A percentile compares a stretch with the other conserved stretches of the same genome.
Conservation (phyloP, 2,113 vertebrate species). For the Thermophis baileyi region DNA sequence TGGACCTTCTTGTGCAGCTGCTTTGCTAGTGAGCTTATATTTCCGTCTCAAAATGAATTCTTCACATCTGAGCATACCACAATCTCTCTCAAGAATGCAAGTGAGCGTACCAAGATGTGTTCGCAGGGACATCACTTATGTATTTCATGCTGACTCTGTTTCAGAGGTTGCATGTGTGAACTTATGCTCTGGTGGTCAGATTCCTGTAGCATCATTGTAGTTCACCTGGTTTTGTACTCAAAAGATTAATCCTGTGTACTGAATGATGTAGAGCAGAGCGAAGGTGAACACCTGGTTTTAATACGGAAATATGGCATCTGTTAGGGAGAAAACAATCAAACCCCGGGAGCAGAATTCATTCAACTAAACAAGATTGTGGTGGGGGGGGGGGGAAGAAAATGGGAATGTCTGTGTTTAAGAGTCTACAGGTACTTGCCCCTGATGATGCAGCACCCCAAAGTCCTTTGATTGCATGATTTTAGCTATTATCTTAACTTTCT, state of each 20-base stretch:
- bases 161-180: neutral
- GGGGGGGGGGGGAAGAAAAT: neutral
- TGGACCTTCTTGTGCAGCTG: neutral
- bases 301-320: neutral
- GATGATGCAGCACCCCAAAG: neutral
- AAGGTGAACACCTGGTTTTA: neutral
- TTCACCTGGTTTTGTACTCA: neutral
- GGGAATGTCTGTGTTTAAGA: neutral
- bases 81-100: neutral
- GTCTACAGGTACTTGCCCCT: neutral
- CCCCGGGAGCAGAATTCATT: neutral
- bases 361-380: neutral
- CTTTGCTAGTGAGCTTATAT: neutral
- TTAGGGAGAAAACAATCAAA: neutral
- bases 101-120: fast-evolving
- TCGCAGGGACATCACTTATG: neutral
- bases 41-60: neutral
- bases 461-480: neutral
- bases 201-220: constrained; percentile 2
- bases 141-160: neutral
- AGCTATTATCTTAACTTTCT: neutral
- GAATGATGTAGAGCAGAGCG: neutral
- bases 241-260: neutral
- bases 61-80: neutral
- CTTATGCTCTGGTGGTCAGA: neutral